Conservation (phyloP, 2,113 vertebrate species). For the Butorides virescens region DNA sequence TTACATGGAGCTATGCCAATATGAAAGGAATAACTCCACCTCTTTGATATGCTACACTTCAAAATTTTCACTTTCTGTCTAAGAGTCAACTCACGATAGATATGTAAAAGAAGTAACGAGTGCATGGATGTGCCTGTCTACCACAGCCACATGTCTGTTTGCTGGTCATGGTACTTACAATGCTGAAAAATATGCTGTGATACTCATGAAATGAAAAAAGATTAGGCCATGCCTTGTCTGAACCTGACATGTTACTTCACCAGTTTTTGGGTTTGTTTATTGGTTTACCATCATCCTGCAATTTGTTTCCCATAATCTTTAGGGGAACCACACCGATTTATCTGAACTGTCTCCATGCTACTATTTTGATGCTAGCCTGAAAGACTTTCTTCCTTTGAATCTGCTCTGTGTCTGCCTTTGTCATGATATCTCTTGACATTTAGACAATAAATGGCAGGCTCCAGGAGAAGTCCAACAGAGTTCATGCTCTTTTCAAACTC, state of each 20-base stretch:
- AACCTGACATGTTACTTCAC: neutral
- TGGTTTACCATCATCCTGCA: neutral
- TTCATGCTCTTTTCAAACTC: neutral
- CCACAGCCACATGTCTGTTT: neutral
- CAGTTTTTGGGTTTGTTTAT: neutral
- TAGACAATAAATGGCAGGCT: neutral
- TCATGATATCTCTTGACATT: neutral
- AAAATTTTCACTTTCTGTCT: neutral
- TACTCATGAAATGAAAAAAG: neutral
- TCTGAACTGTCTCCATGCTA: neutral
- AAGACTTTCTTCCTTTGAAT: neutral
- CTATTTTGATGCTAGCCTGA: neutral
- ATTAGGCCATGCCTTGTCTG: neutral
- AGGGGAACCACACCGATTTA: neutral
- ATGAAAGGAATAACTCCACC: neutral
- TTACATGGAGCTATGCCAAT: neutral
- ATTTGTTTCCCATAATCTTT: neutral
- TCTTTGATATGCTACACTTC: neutral
- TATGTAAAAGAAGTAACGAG: neutral
- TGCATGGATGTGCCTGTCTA: neutral
- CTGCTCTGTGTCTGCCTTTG: neutral
- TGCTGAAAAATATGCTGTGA: neutral
- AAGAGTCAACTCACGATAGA: neutral
- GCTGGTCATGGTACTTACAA: neutral
- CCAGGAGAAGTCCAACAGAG: neutral